Conservation (phyloP, 1,140 invertebrate species). For the Pantala flavescens region DNA sequence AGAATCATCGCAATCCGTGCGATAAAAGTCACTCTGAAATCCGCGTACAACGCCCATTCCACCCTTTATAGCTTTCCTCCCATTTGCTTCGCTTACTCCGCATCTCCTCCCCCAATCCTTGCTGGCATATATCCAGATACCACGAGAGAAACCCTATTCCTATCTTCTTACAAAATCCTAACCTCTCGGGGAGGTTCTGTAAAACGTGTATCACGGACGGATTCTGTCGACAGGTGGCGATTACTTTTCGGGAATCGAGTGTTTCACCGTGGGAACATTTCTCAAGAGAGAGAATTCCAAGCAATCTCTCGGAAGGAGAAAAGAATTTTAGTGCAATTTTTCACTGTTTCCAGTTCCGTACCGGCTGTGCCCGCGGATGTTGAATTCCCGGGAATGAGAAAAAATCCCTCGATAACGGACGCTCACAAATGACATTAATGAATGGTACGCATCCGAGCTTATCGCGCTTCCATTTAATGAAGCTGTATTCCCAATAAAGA, state of each 20-base stretch:
- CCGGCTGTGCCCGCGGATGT: too few relatives aligned
- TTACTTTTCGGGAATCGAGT: neutral
- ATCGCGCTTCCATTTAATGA: too few relatives aligned
- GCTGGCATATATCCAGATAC: neutral
- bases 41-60: conserved; percentile 5
- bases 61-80: neutral
- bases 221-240: neutral
- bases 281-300: neutral
- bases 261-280: neutral
- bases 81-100: neutral
- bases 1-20: neutral
- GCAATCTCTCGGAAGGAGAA: neutral
- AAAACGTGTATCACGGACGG: neutral
- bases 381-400: neutral
- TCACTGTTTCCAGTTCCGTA: too few relatives aligned
- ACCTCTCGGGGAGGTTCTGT: neutral
- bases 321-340: neutral
- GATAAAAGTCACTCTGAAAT: conserved; percentile 10
- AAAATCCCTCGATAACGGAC: neutral
- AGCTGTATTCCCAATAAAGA: too few relatives aligned
- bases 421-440: too few relatives aligned
- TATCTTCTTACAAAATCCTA: neutral
- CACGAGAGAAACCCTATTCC: neutral
- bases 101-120: neutral
- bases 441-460: too few relatives aligned